Evolutionary conservation across 1,140 invertebrate genomes (phyloP).

Genomic region (Galleria mellonella): DNA sequence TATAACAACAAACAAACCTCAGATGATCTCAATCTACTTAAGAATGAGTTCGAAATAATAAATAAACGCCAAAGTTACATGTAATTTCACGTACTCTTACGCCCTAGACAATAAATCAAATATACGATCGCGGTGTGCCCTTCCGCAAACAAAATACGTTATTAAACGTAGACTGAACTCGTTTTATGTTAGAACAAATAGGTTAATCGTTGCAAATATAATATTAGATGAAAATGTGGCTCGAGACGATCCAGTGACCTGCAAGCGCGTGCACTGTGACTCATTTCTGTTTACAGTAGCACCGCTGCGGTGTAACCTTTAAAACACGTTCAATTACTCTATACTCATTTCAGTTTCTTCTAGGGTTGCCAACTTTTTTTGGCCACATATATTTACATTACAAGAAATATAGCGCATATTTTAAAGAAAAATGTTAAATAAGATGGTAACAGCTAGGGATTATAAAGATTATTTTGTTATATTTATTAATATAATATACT

Average conservation of each 20-base stretch:
- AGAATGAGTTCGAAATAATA: slow-evolving; percentile 1
- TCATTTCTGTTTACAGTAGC: slow-evolving; percentile 36
- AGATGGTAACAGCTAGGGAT: too few species aligned
- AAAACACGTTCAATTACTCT: too few species aligned
- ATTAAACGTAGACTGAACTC: slow-evolving; percentile 29
- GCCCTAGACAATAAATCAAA: slow-evolving; percentile 10
- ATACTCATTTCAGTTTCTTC: too few species aligned
- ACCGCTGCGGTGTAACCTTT: too few species aligned
- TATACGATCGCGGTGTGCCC: slow-evolving; percentile 13
- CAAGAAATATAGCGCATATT: too few species aligned
- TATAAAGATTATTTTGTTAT: too few species aligned
- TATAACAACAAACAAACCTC: not conserved
- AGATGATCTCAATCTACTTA: slow-evolving; percentile 4
- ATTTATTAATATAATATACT: too few species aligned
- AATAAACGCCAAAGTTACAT: not conserved
- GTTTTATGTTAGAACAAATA: slow-evolving; percentile 40
- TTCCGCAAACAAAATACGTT: slow-evolving; percentile 41
- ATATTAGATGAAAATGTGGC: slow-evolving; percentile 16
- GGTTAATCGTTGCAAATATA: slow-evolving; percentile 57
- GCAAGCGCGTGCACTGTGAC: slow-evolving; percentile 22
- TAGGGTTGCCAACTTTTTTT: too few species aligned
- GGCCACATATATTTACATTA: too few species aligned
- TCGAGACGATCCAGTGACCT: slow-evolving; percentile 41
- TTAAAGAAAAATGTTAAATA: too few species aligned
- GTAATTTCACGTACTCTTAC: not conserved